Evolutionary conservation across 2,113 vertebrate species (phyloP), one percentile per base, ranked within the genome.

Genomic region (Carassius gibelio): DNA sequence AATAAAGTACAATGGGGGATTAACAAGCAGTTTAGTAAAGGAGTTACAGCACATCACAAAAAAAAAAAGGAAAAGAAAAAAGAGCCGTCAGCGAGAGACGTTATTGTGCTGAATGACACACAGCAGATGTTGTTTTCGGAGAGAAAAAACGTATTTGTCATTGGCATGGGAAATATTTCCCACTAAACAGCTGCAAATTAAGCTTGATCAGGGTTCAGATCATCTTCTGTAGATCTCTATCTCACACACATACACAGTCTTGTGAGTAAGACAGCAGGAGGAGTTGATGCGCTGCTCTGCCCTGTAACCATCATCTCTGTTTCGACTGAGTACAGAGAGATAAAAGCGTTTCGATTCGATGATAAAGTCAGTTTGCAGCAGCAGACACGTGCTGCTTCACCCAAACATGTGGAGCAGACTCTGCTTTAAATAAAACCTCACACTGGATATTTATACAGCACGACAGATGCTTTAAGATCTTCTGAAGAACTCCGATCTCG

Each of bases 401-500:
- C 19, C 36, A 69, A 68, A 69, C 66, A 69, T 69, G 66, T 69
- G 66, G 66, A 69, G 19, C 9, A 72, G 69, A 72, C 34, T n/a
- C 21, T 72, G 8, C 69, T 72, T 72, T 72, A 72, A 72, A 42
- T 72, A 45, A 72, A 72, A 72, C 4, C 30, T 69, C 66, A 19
- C 30, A 15, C 66, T 69, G 30, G 66, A 69, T 69, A 69, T 69
- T 69, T 69, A 69, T 69, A 69, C 66, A 4, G 66, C 66, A 4
- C 36, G 66, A 69, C 66, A 69, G 66, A 69, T 69, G 66, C 66
- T 69, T 69, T 69, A 36, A 69, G 66, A 69, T 36, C 66, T 69
- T 69, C 66, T n/a, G 69, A n/a, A 72, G 36, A 45, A 72, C 69
- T 72, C 36, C 11, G 36, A n/a, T 72, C 69, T 72, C 69, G 42